These are phyloP conservation scores for Aythya baeri DNA, from an alignment of 2,113 vertebrate species.

Conservation along the genomic window DNA sequence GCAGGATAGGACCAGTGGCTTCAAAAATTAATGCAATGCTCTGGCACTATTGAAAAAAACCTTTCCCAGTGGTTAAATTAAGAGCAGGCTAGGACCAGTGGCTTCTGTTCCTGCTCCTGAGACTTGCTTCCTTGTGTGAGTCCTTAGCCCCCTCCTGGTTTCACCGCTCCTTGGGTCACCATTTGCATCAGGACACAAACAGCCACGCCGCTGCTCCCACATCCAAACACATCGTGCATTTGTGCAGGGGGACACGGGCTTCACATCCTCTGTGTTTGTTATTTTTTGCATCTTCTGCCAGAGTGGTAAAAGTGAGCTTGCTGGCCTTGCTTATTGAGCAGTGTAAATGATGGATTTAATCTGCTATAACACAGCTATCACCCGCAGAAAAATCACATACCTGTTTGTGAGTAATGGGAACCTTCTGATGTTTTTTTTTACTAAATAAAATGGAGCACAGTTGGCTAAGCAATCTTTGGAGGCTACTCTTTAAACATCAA, in stretches of 20 bases:
- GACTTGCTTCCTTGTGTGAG: neutral
- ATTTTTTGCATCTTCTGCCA: neutral
- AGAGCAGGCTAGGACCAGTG: neutral
- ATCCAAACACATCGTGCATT: fast-evolving
- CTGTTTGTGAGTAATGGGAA: constrained; percentile 10
- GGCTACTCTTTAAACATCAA: constrained; percentile 16
- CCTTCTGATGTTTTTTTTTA: neutral
- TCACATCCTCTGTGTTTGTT: neutral
- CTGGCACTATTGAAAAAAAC: neutral
- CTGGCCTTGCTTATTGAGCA: neutral
- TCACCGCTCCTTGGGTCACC: neutral
- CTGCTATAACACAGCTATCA: neutral
- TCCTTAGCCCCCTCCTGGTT: neutral
- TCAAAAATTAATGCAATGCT: neutral
- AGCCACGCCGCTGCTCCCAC: neutral
- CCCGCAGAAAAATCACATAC: neutral
- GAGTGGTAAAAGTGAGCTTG: neutral
- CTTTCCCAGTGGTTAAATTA: neutral
- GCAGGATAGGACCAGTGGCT: neutral
- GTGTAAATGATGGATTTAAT: neutral
- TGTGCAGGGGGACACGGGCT: neutral
- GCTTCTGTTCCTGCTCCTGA: neutral
- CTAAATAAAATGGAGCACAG: neutral
- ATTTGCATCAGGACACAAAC: neutral
- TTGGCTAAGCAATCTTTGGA: constrained; percentile 28